Percentiles rank a stretch among this genome's conserved stretches.
Conservation (phyloP, 2,888 invertebrate genomes). For the Heliothis peltigera region DNA sequence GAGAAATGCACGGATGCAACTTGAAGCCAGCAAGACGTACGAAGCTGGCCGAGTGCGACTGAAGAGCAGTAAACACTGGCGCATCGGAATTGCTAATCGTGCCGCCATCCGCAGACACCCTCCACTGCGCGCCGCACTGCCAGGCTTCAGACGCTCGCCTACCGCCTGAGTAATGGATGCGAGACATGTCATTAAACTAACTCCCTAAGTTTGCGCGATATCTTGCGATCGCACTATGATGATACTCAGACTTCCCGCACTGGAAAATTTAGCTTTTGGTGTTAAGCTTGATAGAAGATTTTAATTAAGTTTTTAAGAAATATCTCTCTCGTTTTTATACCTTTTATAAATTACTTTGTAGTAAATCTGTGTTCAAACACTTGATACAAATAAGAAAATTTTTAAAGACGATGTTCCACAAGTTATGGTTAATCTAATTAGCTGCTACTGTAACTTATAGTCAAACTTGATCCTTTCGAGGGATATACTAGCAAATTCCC, state of each 20-base stretch:
- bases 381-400: neutral
- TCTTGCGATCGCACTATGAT: conserved; percentile 27
- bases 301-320: conserved; percentile 8
- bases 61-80: conserved; percentile 58
- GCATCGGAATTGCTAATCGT: conserved; percentile 66
- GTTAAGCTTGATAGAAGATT: neutral
- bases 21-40: conserved; percentile 16
- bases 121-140: conserved; percentile 53
- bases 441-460: neutral
- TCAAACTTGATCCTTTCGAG: neutral
- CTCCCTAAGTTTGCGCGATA: conserved; percentile 34
- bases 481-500: conserved; percentile 4
- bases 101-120: conserved; percentile 50
- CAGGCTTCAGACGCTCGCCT: conserved; percentile 43
- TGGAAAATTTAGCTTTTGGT: conserved; percentile 6
- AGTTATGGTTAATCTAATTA: neutral
- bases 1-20: conserved; percentile 16
- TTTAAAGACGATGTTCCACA: neutral
- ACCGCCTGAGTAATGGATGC: conserved; percentile 51
- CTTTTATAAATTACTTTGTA: too few species aligned
- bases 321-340: neutral
- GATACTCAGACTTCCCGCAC: neutral
- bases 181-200: conserved; percentile 54
- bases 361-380: too few species aligned
- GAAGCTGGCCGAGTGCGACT: conserved; percentile 43